A percentile compares a stretch with the other conserved stretches of the same genome.
These are phyloP conservation scores for Diadophis punctatus DNA, from an alignment of 2,113 vertebrate species.

Conservation along the genomic window DNA sequence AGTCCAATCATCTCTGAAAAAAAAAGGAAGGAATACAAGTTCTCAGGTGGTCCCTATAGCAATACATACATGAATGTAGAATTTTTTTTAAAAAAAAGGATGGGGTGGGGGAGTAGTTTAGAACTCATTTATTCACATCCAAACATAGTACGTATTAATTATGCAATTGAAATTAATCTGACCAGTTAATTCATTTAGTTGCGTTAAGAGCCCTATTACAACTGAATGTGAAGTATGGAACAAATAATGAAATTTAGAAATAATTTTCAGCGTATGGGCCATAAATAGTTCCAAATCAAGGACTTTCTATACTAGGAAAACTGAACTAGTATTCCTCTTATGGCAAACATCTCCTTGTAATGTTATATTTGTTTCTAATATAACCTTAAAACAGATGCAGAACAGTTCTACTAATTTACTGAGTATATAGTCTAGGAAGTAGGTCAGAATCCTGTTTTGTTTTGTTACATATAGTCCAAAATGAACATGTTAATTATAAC, in stretches of 20 bases:
- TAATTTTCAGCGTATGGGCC: slow-evolving; percentile 53
- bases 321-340: slow-evolving; percentile 50
- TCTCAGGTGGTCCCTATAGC: not conserved
- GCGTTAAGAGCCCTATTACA: not conserved
- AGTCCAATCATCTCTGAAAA: not conserved
- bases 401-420: slow-evolving; percentile 69
- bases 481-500: slow-evolving; percentile 53
- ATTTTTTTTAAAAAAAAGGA: not conserved
- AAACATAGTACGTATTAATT: not conserved
- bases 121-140: slow-evolving; percentile 8
- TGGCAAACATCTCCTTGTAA: slow-evolving; percentile 58
- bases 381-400: slow-evolving; percentile 62
- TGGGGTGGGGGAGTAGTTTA: not conserved
- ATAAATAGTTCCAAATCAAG: slow-evolving; percentile 76
- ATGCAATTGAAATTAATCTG: not conserved
- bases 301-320: slow-evolving; percentile 71
- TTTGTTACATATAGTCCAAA: slow-evolving; percentile 57
- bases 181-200: not conserved
- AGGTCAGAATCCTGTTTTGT: slow-evolving; percentile 66
- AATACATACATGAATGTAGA: not conserved
- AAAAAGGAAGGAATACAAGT: not conserved
- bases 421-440: slow-evolving; percentile 71
- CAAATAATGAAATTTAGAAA: slow-evolving; percentile 47
- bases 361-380: slow-evolving; percentile 46
- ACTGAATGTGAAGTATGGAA: slow-evolving; percentile 46